Percentiles rank a stretch among this genome's conserved stretches.
Conservation (phyloP, 2,797 vertebrate species). For the Menidia menidia region DNA sequence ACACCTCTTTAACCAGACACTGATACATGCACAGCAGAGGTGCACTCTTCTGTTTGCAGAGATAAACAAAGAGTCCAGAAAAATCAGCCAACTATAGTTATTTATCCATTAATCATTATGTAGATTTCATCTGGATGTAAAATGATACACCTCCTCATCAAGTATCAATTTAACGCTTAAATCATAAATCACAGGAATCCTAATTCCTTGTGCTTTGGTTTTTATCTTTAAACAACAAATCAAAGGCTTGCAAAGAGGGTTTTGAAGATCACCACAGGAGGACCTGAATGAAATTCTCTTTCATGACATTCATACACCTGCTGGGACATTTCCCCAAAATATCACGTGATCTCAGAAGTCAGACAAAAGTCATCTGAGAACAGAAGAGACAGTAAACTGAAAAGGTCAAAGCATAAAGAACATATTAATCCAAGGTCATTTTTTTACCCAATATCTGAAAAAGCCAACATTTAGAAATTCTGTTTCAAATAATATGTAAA, state of each 20-base stretch:
- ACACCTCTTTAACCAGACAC: not conserved
- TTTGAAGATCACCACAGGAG: not conserved
- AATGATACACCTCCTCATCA: not conserved
- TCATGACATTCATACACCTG: not conserved
- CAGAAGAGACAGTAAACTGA: not conserved
- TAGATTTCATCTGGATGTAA: not conserved
- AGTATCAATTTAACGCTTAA: not conserved
- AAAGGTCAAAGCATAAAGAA: not conserved
- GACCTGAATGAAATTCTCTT: not conserved
- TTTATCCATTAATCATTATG: not conserved
- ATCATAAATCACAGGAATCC: not conserved
- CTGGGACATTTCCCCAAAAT: not conserved
- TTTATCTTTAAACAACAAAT: not conserved
- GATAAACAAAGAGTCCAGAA: not conserved
- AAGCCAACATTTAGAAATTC: not conserved
- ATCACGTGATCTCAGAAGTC: not conserved
- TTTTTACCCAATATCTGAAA: not conserved
- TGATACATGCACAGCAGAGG: not conserved
- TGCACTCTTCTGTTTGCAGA: constrained; percentile 10
- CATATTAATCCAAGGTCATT: no score
- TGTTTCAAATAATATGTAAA: not conserved
- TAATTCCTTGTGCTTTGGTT: not conserved
- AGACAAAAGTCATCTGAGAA: not conserved
- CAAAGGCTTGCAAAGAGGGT: not conserved
- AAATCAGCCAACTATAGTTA: not conserved